These are phyloP conservation scores for Bombus impatiens DNA, from an alignment of 1,140 invertebrate species.

Conservation along the genomic window DNA sequence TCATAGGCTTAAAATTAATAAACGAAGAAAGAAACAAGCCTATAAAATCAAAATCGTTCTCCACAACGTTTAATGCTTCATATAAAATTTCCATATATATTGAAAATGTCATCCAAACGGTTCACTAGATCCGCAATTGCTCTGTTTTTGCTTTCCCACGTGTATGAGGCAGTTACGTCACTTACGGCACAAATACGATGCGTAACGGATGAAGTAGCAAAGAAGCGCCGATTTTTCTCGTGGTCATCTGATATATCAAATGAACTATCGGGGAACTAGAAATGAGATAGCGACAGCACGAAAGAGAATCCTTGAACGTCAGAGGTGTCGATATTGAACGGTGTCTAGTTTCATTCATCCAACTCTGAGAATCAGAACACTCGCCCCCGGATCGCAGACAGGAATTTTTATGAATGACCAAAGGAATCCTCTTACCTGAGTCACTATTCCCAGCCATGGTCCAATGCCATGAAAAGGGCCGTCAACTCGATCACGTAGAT, in stretches of 20 bases:
- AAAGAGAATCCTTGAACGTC: slow-evolving; percentile 42
- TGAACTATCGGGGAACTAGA: slow-evolving; percentile 43
- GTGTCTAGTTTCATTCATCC: slow-evolving; percentile 58
- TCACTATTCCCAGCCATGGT: slow-evolving; percentile 9
- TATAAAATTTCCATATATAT: neutral
- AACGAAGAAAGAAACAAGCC: neutral
- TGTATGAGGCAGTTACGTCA: slow-evolving; percentile 41
- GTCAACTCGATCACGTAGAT: slow-evolving; percentile 2
- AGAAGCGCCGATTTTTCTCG: slow-evolving; percentile 44
- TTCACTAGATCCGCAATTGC: neutral
- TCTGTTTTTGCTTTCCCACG: slow-evolving; percentile 37
- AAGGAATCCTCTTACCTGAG: slow-evolving; percentile 1
- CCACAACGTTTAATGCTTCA: neutral
- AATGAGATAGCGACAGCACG: slow-evolving; percentile 34
- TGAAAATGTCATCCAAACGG: neutral
- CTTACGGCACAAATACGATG: slow-evolving; percentile 6
- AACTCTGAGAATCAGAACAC: slow-evolving; percentile 34
- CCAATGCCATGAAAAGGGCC: neutral
- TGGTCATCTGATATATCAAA: slow-evolving; percentile 52
- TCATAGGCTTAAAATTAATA: neutral
- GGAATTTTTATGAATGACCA: slow-evolving; percentile 36
- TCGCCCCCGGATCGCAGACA: neutral
- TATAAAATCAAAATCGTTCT: neutral
- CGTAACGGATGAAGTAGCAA: slow-evolving; percentile 18
- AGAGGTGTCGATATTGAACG: slow-evolving; percentile 46